Evolutionary conservation across 2,797 vertebrate species (phyloP).

Genomic region (Pitangus sulphuratus): DNA sequence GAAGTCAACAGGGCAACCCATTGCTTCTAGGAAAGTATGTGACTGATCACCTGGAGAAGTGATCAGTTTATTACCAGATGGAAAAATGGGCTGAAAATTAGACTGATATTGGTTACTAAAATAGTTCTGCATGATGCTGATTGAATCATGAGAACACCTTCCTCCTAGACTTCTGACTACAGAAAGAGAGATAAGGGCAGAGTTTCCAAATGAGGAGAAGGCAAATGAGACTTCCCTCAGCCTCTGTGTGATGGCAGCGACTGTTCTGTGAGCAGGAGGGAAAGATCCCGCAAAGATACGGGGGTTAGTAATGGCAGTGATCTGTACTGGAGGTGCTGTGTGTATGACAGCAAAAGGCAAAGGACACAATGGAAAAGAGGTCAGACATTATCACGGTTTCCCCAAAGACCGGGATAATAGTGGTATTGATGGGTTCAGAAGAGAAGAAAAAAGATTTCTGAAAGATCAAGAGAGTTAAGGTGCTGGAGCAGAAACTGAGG

Average conservation of each 20-base stretch:
- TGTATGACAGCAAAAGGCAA: neutral
- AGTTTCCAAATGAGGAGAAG: neutral
- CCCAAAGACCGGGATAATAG: neutral
- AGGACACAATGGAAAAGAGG: neutral
- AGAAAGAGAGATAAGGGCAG: neutral
- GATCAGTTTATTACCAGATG: neutral
- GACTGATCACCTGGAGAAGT: neutral
- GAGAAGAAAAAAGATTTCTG: neutral
- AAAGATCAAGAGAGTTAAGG: neutral
- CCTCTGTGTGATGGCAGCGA: neutral
- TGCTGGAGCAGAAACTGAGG: neutral
- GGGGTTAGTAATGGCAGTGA: neutral
- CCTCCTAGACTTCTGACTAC: neutral
- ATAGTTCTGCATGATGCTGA: neutral
- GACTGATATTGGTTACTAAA: neutral
- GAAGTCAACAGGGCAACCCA: neutral
- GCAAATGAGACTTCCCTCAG: neutral
- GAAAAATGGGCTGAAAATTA: neutral
- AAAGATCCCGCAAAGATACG: neutral
- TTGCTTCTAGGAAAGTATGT: neutral
- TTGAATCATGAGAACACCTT: neutral
- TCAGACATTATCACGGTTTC: neutral
- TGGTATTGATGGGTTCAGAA: neutral
- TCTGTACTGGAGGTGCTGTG: neutral
- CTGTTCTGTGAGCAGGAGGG: accelerated